phyloP scores from a whole-genome alignment of 2,797 vertebrate genomes.

The Myotis vivesi region DNA sequence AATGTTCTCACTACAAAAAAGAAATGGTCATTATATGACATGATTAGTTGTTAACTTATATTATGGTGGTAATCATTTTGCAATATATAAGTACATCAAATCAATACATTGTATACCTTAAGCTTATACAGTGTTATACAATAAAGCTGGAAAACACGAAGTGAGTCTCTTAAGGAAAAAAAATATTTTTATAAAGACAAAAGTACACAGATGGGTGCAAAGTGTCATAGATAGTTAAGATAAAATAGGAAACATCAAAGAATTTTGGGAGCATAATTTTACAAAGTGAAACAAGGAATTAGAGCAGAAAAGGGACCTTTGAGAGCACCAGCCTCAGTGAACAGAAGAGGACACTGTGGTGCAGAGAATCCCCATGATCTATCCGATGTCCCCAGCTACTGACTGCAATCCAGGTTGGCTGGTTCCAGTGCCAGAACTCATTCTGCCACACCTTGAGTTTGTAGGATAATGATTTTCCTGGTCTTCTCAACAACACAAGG shows the following conservation, averaged over 20 bases:
- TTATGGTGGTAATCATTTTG: not conserved
- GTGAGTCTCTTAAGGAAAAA: not conserved
- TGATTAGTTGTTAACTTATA: not conserved
- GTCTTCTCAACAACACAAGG: not conserved
- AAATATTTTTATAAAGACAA: conserved; percentile 3
- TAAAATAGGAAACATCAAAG: not conserved
- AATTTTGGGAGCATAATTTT: not conserved
- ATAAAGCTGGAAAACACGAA: not conserved
- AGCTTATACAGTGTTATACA: not conserved
- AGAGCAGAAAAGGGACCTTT: not conserved
- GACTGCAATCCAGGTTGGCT: not conserved
- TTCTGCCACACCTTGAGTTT: not conserved
- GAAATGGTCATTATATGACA: not conserved
- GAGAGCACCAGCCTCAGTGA: not conserved
- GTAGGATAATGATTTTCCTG: not conserved
- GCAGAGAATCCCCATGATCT: not conserved
- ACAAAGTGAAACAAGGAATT: not conserved
- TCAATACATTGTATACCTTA: not conserved
- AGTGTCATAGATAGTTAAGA: not conserved
- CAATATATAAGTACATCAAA: not conserved
- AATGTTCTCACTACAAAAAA: not conserved
- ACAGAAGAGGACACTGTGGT: not conserved
- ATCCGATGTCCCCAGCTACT: not conserved
- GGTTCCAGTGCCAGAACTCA: not conserved
- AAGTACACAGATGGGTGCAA: not conserved